Percentiles rank a stretch among this genome's conserved stretches.
These are phyloP conservation scores for Bombyx huttoni DNA, from an alignment of 2,888 invertebrate genomes.

Conservation along the genomic window DNA sequence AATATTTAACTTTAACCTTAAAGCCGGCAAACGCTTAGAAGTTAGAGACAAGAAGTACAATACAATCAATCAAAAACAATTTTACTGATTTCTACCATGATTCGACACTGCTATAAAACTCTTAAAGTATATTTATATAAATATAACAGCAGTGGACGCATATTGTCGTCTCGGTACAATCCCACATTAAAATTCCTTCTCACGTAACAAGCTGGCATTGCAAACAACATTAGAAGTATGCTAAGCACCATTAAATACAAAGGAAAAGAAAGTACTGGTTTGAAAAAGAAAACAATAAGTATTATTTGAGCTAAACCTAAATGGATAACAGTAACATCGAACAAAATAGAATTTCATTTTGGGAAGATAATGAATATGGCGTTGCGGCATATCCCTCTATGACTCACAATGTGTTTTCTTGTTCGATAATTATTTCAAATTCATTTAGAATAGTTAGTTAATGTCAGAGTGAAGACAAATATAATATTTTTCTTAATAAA, in stretches of 20 bases:
- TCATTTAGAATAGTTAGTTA: too few species aligned
- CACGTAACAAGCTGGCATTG: slow-evolving; percentile 2
- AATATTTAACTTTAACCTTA: too few species aligned
- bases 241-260: slow-evolving; percentile 6
- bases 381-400: not conserved
- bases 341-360: not conserved
- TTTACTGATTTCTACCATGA: too few species aligned
- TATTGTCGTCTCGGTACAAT: not conserved
- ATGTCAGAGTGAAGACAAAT: too few species aligned
- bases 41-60: too few species aligned
- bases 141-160: not conserved
- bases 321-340: slow-evolving; percentile 10
- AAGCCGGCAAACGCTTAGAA: too few species aligned
- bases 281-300: slow-evolving; percentile 13
- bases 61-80: too few species aligned
- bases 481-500: too few species aligned
- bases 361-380: slow-evolving; percentile 2
- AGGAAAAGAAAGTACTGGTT: slow-evolving; percentile 25
- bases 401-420: not conserved
- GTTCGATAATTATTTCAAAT: too few species aligned
- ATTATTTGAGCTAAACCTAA: slow-evolving; percentile 10
- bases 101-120: too few species aligned
- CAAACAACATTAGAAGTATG: slow-evolving; percentile 10
- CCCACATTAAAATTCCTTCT: not conserved
- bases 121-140: not conserved